phyloP scores from a whole-genome alignment of 2,797 vertebrate genomes.

The Smutsia temminckii region DNA sequence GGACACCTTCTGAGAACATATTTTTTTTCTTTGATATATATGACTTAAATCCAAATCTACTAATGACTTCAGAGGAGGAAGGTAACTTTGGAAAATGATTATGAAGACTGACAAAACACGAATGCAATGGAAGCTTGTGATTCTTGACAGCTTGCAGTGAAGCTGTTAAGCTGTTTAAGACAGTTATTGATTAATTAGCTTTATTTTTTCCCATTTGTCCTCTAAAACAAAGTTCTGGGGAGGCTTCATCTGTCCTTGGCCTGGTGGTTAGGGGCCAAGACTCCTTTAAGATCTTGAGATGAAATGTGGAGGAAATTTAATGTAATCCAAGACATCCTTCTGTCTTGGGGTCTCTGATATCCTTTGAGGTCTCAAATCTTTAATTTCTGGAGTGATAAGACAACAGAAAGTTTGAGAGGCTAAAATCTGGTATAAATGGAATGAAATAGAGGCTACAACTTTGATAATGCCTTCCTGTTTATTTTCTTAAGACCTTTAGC shows the following conservation, averaged over 20 bases:
- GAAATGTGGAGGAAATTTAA: neutral
- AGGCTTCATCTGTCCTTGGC: neutral
- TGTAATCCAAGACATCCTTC: neutral
- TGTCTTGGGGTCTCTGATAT: neutral
- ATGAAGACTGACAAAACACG: slow-evolving; percentile 15
- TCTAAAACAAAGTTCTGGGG: neutral
- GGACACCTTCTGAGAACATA: neutral
- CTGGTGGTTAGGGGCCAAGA: neutral
- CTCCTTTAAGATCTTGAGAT: neutral
- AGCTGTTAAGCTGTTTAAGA: neutral
- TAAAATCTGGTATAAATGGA: neutral
- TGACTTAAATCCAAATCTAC: slow-evolving; percentile 13
- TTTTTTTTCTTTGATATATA: neutral
- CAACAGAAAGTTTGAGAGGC: neutral
- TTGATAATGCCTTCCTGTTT: neutral
- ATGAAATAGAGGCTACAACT: neutral
- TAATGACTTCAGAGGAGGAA: neutral
- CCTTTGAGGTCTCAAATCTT: neutral
- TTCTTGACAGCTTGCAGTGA: neutral
- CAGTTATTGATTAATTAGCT: neutral
- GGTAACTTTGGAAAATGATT: slow-evolving; percentile 20
- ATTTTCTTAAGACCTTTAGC: slow-evolving; percentile 29
- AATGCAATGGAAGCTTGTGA: slow-evolving; percentile 28
- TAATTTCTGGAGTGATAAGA: neutral
- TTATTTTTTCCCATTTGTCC: neutral